Evolutionary conservation across 2,888 invertebrate species (phyloP), one percentile per base, ranked within the genome.

Genomic region (Sepiola atlantica): DNA sequence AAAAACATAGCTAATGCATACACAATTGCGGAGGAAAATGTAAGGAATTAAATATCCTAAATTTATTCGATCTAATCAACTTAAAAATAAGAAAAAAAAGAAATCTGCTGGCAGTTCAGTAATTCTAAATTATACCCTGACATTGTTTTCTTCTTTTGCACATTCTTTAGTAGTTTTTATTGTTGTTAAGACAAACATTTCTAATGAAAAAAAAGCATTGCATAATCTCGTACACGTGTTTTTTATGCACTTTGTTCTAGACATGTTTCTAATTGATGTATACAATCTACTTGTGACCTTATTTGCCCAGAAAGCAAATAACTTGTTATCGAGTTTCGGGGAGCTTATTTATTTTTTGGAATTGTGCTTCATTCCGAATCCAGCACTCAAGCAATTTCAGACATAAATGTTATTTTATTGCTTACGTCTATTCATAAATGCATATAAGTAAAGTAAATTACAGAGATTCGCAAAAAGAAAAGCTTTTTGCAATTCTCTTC

Each of bases 211-310:
- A 77, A 77, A n/a, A 32, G 1, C n/a, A 77, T 77, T 77, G 16
- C 12, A n/a, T 32, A 32, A 14, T 16, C 8, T 8, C 8, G 45
- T 45, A 45, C 45, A 45, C n/a, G n/a, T 77, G n/a, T n/a, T 77
- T 77, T 77, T 32, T 16, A n/a, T n/a, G 77, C 32, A 77, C 77
- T 77, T 77, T 77, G 77, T 16, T n/a, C 14, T 77, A 77, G 77
- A 77, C 77, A 77, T 77, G 77, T n/a, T 77, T 16, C 77, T 77
- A 77, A 77, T 77, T 77, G n/a, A 77, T 77, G n/a, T n/a, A 77
- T 77, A 32, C n/a, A 77, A 77, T 77, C 32, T 77, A 32, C 77
- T 77, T 21, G 12, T 77, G 77, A 77, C 16, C 77, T 77, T 77
- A 77, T 77, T 28, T n/a, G n/a, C n/a, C 77, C 12, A 32, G 77